phyloP scores from a whole-genome alignment of 1,140 invertebrate species.

The Stegodyphus dumicola region DNA sequence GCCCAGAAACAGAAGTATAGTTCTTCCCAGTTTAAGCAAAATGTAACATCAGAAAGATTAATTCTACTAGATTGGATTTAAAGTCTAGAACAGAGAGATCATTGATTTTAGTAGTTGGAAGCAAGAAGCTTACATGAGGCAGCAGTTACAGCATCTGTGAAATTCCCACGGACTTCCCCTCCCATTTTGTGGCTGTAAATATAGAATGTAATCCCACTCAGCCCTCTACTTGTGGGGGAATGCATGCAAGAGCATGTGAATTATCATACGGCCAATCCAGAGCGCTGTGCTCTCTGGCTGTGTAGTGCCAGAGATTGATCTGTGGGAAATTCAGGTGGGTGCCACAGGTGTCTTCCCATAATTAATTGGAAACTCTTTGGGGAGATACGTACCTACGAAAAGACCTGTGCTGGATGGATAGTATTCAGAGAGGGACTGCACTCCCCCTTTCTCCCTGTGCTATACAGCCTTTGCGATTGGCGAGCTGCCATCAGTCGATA shows the following conservation, averaged over 20 bases:
- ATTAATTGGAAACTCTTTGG: slow-evolving; percentile 55
- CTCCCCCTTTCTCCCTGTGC: slow-evolving; percentile 18
- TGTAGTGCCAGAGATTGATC: slow-evolving; percentile 58
- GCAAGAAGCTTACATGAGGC: slow-evolving; percentile 32
- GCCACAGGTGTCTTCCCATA: slow-evolving; percentile 49
- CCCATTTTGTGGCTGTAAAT: slow-evolving; percentile 54
- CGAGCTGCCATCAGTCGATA: slow-evolving; percentile 55
- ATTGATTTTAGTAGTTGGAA: slow-evolving; percentile 46
- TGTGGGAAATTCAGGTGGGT: slow-evolving; percentile 46
- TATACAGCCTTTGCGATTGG: slow-evolving; percentile 46
- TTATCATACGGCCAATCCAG: slow-evolving; percentile 42
- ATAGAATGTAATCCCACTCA: slow-evolving; percentile 28
- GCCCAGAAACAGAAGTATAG: no score
- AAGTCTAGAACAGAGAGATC: slow-evolving; percentile 33
- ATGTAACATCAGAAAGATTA: slow-evolving; percentile 18
- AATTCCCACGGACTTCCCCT: slow-evolving; percentile 43
- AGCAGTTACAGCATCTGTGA: slow-evolving; percentile 51
- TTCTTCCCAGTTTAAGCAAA: background rate
- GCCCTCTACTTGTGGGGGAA: slow-evolving; percentile 17
- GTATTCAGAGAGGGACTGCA: background rate
- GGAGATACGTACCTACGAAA: slow-evolving; percentile 24
- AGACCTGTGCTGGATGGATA: slow-evolving; percentile 20
- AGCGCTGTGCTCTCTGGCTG: slow-evolving; percentile 12
- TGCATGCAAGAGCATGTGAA: slow-evolving; percentile 50
- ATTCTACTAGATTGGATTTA: slow-evolving; percentile 29